Base-by-base conservation (phyloP, 2,888 invertebrate species). In the Drosophila multiciliata region DNA sequence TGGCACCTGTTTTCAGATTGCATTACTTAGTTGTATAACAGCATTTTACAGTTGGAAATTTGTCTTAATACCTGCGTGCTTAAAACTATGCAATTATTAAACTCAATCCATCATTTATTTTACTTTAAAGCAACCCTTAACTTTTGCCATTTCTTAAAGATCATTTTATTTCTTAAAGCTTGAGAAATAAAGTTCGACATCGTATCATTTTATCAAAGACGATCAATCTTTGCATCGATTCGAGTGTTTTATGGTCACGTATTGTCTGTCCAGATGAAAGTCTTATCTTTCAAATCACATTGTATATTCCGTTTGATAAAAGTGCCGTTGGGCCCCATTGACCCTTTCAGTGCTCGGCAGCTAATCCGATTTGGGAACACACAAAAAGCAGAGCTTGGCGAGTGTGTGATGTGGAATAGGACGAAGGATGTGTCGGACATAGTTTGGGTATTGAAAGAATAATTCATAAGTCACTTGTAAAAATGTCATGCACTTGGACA, bases 381-480 rank as follows among this genome's bases (percentile, higher is more conserved):
- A 80, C 78, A 80, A 73, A 87, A 71, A 83, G 70, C 70, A 42
- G 6, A 52, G 38, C 60, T 36, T 11, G 54, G 45, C 45, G 45
- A 29, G 29, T 23, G 54, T 60, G 69, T 64, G 70, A 48, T 42
- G 50, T 26, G 54, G 61, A 50, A 48, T 23, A 54, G 59, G 61
- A 62, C 38, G 20, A 38, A 65, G 33, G 54, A 71, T 64, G 45
- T 55, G 26, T 12, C 26, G 69, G 54, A 69, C 65, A 60, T 49
- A 62, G n/a, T 58, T 49, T 50, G 58, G 50, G 70, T 71, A 81
- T 75, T 26, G 26, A 87, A 85, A 75, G 90, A 91, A 91, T 91
- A 89, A 78, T 91, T 91, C 89, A 91, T 89, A 89, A 90, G 87
- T 86, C 83, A 90, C 83, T 88, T 90, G 87, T 80, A 77, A 80